phyloP scores from a whole-genome alignment of 53 echinoderm and acorn worm species.

The Crossaster papposus region DNA sequence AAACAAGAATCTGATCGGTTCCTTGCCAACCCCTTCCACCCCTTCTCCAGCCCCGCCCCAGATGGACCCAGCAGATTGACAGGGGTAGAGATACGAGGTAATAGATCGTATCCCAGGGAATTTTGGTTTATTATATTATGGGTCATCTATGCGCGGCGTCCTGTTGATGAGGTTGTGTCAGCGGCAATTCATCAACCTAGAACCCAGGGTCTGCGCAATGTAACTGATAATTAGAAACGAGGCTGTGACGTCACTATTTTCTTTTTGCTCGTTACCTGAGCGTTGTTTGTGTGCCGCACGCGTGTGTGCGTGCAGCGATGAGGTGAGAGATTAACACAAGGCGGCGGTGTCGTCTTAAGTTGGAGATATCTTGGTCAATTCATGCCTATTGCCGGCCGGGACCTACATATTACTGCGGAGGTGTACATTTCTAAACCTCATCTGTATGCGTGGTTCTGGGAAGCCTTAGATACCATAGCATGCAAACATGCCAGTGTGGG shows the following conservation, averaged over 20 bases:
- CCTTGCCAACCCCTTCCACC: neutral
- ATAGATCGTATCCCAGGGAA: constrained; percentile 17
- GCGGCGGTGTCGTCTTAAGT: constrained; percentile 2
- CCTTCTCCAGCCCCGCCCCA: neutral
- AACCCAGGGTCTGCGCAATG: neutral
- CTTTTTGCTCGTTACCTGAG: neutral
- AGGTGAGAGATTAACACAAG: neutral
- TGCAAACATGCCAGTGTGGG: too few relatives aligned
- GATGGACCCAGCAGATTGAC: neutral
- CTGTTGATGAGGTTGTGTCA: constrained; percentile 48
- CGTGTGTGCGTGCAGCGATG: neutral
- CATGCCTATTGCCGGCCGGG: neutral
- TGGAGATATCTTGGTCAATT: constrained; percentile 27
- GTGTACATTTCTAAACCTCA: neutral
- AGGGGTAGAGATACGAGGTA: constrained; percentile 1
- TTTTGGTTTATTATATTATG: constrained; percentile 31
- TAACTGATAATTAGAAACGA: neutral
- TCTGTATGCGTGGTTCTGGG: neutral
- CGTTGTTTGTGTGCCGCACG: neutral
- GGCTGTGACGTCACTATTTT: constrained; percentile 33
- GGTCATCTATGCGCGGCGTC: constrained; percentile 8
- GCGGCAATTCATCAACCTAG: constrained; percentile 39
- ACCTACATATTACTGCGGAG: neutral
- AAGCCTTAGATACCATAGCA: neutral
- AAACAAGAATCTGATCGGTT: neutral